phyloP scores from a whole-genome alignment of 2,888 invertebrate species.

The Anticlea derivata region DNA sequence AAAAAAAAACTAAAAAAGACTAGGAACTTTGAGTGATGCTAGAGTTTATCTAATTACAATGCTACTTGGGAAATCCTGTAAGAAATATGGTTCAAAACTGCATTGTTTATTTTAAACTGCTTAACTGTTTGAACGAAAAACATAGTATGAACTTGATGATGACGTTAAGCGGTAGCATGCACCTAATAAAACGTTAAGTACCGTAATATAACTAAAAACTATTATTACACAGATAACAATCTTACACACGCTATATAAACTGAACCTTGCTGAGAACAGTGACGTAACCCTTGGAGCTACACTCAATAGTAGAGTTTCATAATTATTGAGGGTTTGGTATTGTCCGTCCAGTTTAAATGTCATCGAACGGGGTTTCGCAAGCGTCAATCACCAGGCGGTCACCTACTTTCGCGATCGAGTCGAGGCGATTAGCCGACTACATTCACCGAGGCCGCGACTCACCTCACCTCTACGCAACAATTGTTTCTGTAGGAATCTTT shows the following conservation, averaged over 20 bases:
- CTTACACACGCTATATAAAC: constrained; percentile 20
- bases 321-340: constrained; percentile 71
- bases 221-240: constrained; percentile 26
- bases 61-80: too few relatives aligned
- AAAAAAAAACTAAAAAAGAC: not conserved
- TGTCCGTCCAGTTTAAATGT: constrained; percentile 79
- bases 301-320: constrained; percentile 62
- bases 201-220: constrained; percentile 23
- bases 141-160: constrained; percentile 9
- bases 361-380: constrained; percentile 82
- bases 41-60: too few relatives aligned
- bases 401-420: constrained; percentile 83
- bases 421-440: constrained; percentile 78
- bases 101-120: not conserved
- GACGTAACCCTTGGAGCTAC: constrained; percentile 39
- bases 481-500: constrained; percentile 84
- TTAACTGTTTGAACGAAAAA: not conserved
- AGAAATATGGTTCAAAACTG: too few relatives aligned
- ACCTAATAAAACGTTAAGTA: constrained; percentile 22
- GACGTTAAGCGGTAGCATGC: constrained; percentile 15
- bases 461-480: constrained; percentile 83
- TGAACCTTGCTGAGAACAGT: constrained; percentile 27
- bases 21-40: too few relatives aligned
- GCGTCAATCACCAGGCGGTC: constrained; percentile 82
- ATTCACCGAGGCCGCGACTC: constrained; percentile 79